Evolutionary conservation across 92 coral and sea anemone genomes (phyloP).

Genomic region (Epizoanthus scotinus): DNA sequence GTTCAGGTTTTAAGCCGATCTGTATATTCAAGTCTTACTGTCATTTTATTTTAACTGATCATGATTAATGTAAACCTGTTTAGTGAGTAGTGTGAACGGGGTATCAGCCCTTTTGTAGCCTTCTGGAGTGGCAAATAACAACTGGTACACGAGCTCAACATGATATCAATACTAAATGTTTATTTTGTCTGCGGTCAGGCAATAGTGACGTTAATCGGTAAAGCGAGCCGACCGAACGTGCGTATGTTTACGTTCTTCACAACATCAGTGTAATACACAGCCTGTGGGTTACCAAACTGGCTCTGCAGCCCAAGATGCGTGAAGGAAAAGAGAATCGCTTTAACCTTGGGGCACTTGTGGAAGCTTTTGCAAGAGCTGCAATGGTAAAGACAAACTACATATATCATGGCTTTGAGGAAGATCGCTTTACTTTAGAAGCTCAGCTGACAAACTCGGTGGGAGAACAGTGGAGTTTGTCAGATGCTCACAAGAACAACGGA

Average conservation of each 20-base stretch:
- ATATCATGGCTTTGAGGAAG: conserved; percentile 30
- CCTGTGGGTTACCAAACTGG: background rate
- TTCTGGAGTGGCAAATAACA: too few species aligned
- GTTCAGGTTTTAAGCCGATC: too few species aligned
- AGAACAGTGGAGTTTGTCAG: conserved; percentile 14
- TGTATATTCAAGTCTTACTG: too few species aligned
- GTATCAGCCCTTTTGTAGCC: too few species aligned
- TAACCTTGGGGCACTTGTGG: conserved; percentile 5
- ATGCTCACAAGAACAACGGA: background rate
- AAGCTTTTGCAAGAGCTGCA: conserved; percentile 12
- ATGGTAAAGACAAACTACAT: conserved; percentile 39
- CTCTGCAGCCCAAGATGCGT: background rate
- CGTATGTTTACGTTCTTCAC: background rate
- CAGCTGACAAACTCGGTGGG: conserved; percentile 4
- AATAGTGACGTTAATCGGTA: background rate
- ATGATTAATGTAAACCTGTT: too few species aligned
- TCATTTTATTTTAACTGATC: too few species aligned
- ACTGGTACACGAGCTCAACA: too few species aligned
- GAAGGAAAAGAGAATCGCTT: conserved; percentile 16
- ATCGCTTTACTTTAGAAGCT: conserved; percentile 11
- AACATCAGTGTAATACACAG: background rate
- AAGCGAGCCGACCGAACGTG: background rate
- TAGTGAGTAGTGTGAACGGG: too few species aligned
- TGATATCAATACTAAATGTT: too few species aligned
- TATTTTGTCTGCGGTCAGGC: background rate